phyloP scores from a whole-genome alignment of 1,140 invertebrate species.

The Steinernema khuongi region DNA sequence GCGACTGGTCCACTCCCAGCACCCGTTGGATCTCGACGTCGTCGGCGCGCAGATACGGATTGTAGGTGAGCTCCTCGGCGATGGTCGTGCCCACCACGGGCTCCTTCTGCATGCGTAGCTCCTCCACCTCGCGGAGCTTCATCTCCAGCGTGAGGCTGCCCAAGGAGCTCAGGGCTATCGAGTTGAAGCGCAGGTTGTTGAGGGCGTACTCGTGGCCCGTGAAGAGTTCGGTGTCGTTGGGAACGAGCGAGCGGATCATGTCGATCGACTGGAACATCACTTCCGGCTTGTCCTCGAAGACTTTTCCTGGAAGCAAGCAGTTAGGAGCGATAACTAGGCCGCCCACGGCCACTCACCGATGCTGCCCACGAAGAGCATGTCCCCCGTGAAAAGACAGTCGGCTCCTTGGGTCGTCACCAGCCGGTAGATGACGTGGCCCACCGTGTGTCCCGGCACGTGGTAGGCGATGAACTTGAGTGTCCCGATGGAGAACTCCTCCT shows the following conservation, averaged over 20 bases:
- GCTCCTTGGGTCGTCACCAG: neutral
- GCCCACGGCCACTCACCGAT: neutral
- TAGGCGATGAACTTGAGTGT: constrained; percentile 5
- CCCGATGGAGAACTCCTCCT: neutral
- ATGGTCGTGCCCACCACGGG: neutral
- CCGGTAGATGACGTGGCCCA: constrained; percentile 5
- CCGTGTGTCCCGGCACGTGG: neutral
- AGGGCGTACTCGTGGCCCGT: constrained; percentile 2
- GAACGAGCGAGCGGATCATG: neutral
- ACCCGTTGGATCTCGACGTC: constrained; percentile 7
- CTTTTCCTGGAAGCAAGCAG: neutral
- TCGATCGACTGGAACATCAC: constrained; percentile 15
- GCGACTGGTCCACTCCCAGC: neutral
- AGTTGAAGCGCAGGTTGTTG: constrained; percentile 9
- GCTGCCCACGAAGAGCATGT: constrained; percentile 5
- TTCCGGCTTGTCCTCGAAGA: constrained; percentile 7
- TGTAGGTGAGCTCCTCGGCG: constrained; percentile 9
- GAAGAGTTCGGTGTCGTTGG: neutral
- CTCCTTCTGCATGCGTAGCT: neutral
- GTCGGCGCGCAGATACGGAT: neutral
- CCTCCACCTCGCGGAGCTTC: constrained; percentile 8
- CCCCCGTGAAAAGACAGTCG: neutral
- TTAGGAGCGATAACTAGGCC: neutral
- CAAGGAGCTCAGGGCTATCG: neutral
- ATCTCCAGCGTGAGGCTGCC: neutral